Evolutionary conservation across 2,113 vertebrate genomes (phyloP), one percentile per base, ranked within the genome.

Genomic region (Takifugu bimaculatus): DNA sequence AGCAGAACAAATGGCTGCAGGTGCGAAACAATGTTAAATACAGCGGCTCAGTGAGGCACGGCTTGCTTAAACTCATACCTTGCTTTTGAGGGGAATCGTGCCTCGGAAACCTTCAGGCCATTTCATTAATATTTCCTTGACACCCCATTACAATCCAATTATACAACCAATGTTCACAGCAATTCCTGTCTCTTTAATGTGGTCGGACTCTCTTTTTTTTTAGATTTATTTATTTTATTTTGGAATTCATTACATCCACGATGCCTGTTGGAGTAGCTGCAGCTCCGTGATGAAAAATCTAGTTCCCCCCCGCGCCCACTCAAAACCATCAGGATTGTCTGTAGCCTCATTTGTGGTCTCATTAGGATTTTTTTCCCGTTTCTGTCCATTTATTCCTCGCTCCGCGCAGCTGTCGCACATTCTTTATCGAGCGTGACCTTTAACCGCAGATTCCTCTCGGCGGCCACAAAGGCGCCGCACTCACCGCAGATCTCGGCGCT

Each of bases 401-500:
- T 57, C 54, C 58, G 60, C 13, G 45, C 54, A 58, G 62, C 39
- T 54, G 55, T 42, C 7, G 57, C 6, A 13, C 0, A 10, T n/a
- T 3, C 44, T 49, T 3, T 3, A 28, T 9, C 2, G 0, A 51
- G 65, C 32, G 68, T 62, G 70, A 78, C 72, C 72, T 83, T 67
- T 66, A 42, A 26, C 42, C 9, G 52, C 54, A 75, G 56, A 67
- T 35, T 69, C 14, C 51, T 29, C 14, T 2, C 4, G 57, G 60
- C 72, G 5, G 11, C 44, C 10, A 2, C 14, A 15, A 45, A 45
- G 52, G 72, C 64, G 70, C 61, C 67, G 47, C 69, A 81, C 83
- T 81, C n/a, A 99, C 97, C 95, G 10, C 97, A 99, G 4, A 98
- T 76, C 61, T 90, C 89, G 45, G 92, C 89, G 28, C 93, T 97